These are phyloP conservation scores for Synanthedon vespiformis DNA, from an alignment of 2,888 invertebrate species.

Conservation along the genomic window DNA sequence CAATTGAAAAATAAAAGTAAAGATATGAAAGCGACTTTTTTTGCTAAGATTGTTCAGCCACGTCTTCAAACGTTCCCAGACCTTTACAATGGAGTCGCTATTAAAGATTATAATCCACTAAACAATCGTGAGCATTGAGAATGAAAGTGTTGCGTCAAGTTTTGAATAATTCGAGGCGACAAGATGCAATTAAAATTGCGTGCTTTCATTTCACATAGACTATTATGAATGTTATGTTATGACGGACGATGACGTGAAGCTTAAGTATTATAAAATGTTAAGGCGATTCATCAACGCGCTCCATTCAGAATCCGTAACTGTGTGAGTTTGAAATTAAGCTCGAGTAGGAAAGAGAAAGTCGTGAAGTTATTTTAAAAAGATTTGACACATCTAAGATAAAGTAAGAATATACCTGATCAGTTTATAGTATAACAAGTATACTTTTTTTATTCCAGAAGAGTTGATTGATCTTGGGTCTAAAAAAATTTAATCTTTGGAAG, in stretches of 20 bases:
- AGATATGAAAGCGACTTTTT: constrained; percentile 13
- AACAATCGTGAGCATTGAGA: constrained; percentile 11
- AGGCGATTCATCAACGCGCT: neutral
- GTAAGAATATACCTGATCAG: too few species aligned
- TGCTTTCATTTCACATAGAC: constrained; percentile 21
- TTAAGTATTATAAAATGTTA: neutral
- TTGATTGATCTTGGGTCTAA: too few species aligned
- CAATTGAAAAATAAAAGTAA: constrained; percentile 13
- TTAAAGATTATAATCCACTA: constrained; percentile 13
- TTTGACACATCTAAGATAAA: too few species aligned
- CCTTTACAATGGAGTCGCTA: constrained; percentile 11
- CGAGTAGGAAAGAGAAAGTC: too few species aligned
- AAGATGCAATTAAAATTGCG: constrained; percentile 40
- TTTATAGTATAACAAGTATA: too few species aligned
- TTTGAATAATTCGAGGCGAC: constrained; percentile 21
- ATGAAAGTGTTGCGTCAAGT: constrained; percentile 46
- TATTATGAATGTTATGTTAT: neutral
- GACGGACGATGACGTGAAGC: neutral
- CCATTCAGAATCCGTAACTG: neutral
- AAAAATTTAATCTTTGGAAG: too few species aligned
- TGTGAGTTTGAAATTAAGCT: too few species aligned
- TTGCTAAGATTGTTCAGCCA: constrained; percentile 2
- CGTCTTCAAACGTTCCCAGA: constrained; percentile 8
- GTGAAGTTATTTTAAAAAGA: too few species aligned
- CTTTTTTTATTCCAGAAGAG: too few species aligned